phyloP scores from a whole-genome alignment of 1,140 invertebrate species.

The Teleopsis dalmanni region DNA sequence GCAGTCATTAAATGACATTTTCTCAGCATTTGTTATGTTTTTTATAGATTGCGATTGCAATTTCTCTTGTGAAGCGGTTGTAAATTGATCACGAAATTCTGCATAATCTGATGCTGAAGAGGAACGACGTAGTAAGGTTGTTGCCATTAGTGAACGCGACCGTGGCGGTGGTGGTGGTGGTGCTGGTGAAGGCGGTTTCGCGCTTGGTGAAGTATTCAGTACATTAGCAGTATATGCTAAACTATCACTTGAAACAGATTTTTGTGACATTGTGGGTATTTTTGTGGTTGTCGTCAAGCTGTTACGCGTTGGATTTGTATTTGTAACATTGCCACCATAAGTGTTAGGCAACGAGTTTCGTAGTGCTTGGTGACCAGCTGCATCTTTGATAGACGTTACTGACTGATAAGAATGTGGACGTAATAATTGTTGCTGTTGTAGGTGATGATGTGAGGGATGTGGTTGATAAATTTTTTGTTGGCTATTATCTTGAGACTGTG shows the following conservation, averaged over 20 bases:
- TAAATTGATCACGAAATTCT: constrained; percentile 44
- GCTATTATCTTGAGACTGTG: constrained; percentile 13
- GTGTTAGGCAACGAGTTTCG: constrained; percentile 37
- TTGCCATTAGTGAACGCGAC: constrained; percentile 46
- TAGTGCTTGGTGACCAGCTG: constrained; percentile 18
- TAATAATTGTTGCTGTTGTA: constrained; percentile 23
- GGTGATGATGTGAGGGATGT: constrained; percentile 13
- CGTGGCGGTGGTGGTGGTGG: constrained; percentile 53
- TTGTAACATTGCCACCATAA: constrained; percentile 10
- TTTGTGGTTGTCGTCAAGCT: not conserved
- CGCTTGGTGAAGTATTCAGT: not conserved
- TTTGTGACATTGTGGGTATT: too few relatives aligned
- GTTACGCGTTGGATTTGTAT: not conserved
- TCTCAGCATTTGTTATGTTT: constrained; percentile 35
- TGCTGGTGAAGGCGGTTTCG: constrained; percentile 28
- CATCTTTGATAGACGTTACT: constrained; percentile 8
- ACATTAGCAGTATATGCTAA: not conserved
- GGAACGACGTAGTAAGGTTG: constrained; percentile 51
- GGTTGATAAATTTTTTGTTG: constrained; percentile 3
- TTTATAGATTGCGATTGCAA: constrained; percentile 28
- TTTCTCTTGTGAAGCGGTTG: constrained; percentile 17
- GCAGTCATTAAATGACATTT: constrained; percentile 38
- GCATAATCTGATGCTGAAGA: constrained; percentile 64
- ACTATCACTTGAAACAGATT: too few relatives aligned
- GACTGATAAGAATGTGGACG: constrained; percentile 25